A percentile compares a stretch with the other conserved stretches of the same genome.
Conservation (phyloP, 2,113 vertebrate genomes). For the Hippocampus abdominalis region DNA sequence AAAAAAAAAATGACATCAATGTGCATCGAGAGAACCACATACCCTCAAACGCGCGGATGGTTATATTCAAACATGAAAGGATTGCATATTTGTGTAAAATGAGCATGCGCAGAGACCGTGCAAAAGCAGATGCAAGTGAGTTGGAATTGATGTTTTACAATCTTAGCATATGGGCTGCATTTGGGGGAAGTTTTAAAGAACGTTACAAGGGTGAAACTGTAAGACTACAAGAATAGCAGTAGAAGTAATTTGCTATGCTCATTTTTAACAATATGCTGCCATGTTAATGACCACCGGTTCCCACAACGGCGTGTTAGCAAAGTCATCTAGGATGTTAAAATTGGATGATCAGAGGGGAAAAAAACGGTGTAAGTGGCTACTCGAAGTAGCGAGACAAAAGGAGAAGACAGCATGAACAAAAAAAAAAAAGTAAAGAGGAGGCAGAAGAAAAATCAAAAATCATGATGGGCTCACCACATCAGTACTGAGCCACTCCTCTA, state of each 20-base stretch:
- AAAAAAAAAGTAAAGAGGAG: slow-evolving; percentile 20
- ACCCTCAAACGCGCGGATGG: background rate
- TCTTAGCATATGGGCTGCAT: background rate
- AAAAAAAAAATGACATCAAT: background rate
- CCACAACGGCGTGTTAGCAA: slow-evolving; percentile 26
- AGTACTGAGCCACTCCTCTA: slow-evolving; percentile 98
- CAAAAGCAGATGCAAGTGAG: background rate
- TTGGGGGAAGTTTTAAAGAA: background rate
- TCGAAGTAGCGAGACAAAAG: background rate
- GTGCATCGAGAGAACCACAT: background rate
- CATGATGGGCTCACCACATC: slow-evolving; percentile 92
- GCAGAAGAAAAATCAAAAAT: slow-evolving; percentile 51
- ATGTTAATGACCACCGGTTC: background rate
- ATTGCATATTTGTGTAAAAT: slow-evolving; percentile 26
- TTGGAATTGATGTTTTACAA: background rate
- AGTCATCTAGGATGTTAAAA: background rate
- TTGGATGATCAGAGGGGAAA: slow-evolving; percentile 27
- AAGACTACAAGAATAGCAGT: too few species aligned
- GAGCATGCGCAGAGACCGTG: slow-evolving; percentile 35
- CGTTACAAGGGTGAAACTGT: too few species aligned
- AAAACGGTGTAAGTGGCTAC: background rate
- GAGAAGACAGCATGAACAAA: slow-evolving; percentile 9
- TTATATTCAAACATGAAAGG: background rate
- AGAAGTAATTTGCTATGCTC: slow-evolving; percentile 12
- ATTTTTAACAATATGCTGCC: slow-evolving; percentile 11